Percentiles rank a stretch among this genome's conserved stretches.
phyloP scores from a whole-genome alignment of 1,140 invertebrate genomes.

The Sarcophaga bullata region DNA sequence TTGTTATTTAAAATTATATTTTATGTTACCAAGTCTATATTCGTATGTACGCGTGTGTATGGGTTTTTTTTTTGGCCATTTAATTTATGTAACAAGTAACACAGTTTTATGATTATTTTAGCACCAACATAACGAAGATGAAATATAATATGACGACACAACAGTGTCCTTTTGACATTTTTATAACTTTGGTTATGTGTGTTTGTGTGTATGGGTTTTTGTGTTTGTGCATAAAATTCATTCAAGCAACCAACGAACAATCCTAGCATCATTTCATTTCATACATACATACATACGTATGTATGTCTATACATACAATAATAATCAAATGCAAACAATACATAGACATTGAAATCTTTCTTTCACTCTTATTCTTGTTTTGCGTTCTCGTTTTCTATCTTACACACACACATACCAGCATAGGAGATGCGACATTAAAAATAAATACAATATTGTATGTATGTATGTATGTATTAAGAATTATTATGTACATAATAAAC shows the following conservation, averaged over 20 bases:
- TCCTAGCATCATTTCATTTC: neutral
- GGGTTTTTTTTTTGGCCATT: slow-evolving; percentile 42
- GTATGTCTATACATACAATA: no score
- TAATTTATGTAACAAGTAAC: slow-evolving; percentile 47
- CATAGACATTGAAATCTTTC: no score
- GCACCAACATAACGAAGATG: slow-evolving; percentile 32
- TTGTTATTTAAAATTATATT: slow-evolving; percentile 2
- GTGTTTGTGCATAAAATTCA: slow-evolving; percentile 10
- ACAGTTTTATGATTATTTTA: slow-evolving; percentile 47
- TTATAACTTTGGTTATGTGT: neutral
- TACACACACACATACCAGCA: neutral
- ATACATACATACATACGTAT: no score
- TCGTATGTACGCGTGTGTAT: neutral
- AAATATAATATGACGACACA: slow-evolving; percentile 26
- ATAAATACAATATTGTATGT: neutral
- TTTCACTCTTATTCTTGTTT: no score
- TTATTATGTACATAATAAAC: slow-evolving; percentile 41
- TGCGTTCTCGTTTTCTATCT: no score
- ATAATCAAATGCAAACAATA: no score
- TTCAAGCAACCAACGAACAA: neutral
- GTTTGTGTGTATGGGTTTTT: neutral
- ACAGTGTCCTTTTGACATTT: slow-evolving; percentile 30
- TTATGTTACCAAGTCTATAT: neutral
- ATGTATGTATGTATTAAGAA: slow-evolving; percentile 35
- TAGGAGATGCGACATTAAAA: neutral